These are phyloP conservation scores for Atopsyche davidsoni DNA, from an alignment of 1,140 invertebrate species.

Conservation along the genomic window DNA sequence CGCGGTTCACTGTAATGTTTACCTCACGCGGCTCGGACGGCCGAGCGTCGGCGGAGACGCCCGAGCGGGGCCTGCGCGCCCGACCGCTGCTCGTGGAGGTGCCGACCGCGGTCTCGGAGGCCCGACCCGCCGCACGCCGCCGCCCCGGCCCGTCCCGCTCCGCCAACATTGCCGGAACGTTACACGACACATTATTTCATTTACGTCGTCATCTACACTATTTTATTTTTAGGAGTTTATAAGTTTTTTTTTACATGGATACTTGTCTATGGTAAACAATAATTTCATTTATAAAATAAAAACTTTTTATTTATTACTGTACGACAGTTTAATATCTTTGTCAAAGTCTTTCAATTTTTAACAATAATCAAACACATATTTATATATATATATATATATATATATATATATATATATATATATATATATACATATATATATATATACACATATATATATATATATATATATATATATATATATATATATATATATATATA, in stretches of 20 bases:
- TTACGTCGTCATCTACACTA: not conserved
- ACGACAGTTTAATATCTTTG: not conserved
- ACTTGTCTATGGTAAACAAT: not conserved
- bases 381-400: too few relatives aligned
- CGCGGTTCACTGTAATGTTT: slow-evolving; percentile 25
- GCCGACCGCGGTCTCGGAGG: slow-evolving; percentile 25
- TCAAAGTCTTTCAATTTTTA: not conserved
- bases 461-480: too few relatives aligned
- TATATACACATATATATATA: too few relatives aligned
- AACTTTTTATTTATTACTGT: not conserved
- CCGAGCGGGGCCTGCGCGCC: slow-evolving; percentile 13
- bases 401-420: too few relatives aligned
- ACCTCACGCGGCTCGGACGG: slow-evolving; percentile 19
- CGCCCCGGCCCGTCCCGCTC: slow-evolving; percentile 1
- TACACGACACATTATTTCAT: too few relatives aligned
- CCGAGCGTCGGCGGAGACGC: slow-evolving; percentile 8
- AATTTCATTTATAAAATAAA: not conserved
- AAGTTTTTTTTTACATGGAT: too few relatives aligned
- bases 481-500: too few relatives aligned
- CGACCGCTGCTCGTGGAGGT: slow-evolving; percentile 23
- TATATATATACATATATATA: too few relatives aligned
- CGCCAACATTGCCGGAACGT: too few relatives aligned
- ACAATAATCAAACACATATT: too few relatives aligned
- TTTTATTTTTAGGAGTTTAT: not conserved
- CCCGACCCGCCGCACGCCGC: slow-evolving; percentile 1